These are phyloP conservation scores for Atta colombica DNA, from an alignment of 1,140 invertebrate species.

Conservation along the genomic window DNA sequence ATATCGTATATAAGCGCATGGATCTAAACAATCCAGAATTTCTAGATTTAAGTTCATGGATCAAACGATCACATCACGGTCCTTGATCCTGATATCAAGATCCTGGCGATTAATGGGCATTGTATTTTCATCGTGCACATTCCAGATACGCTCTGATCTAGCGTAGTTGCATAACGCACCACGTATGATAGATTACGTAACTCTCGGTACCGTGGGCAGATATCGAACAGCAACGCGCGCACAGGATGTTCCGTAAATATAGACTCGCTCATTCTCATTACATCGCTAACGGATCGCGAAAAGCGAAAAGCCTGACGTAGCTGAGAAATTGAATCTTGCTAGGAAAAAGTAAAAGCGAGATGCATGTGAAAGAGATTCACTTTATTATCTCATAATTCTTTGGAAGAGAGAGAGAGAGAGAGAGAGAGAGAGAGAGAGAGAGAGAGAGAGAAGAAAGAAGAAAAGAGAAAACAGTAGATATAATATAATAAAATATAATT, in stretches of 20 bases:
- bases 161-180: conserved; percentile 68
- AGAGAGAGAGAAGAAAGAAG: neutral
- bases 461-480: neutral
- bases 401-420: neutral
- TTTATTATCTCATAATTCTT: neutral
- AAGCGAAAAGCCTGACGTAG: conserved; percentile 16
- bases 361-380: neutral
- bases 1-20: neutral
- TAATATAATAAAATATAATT: no score
- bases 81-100: conserved; percentile 69
- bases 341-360: neutral
- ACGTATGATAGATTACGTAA: conserved; percentile 66
- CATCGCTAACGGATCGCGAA: conserved; percentile 3
- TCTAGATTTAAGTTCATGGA: conserved; percentile 23
- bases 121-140: conserved; percentile 67
- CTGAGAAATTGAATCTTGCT: conserved; percentile 21
- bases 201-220: conserved; percentile 14
- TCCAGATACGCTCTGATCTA: conserved; percentile 40
- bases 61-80: conserved; percentile 27
- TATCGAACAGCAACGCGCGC: neutral
- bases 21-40: neutral
- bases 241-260: conserved; percentile 43
- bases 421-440: neutral
- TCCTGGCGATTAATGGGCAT: conserved; percentile 58
- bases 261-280: conserved; percentile 47